Evolutionary conservation across 2,797 vertebrate genomes (phyloP).

Genomic region (Perodicticus potto): DNA sequence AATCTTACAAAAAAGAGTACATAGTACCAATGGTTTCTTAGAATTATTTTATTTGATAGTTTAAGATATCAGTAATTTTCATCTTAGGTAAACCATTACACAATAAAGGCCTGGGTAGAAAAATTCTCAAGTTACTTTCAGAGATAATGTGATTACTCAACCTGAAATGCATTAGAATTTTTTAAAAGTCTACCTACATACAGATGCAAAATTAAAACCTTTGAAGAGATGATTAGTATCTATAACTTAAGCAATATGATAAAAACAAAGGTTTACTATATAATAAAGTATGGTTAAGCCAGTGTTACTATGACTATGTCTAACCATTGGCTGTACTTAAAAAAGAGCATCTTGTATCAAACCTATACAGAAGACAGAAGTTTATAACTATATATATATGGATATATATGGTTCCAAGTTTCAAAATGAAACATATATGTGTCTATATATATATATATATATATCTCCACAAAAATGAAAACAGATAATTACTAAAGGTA

Average conservation of each 20-base stretch:
- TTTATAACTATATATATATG: neutral
- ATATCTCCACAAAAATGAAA: neutral
- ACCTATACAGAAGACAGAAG: neutral
- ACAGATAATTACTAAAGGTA: neutral
- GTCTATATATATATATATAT: neutral
- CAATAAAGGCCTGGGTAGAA: neutral
- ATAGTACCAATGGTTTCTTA: neutral
- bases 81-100: neutral
- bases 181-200: neutral
- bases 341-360: neutral
- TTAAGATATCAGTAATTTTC: neutral
- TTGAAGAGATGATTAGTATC: neutral
- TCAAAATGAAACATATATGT: neutral
- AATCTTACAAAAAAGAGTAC: neutral
- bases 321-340: neutral
- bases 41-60: neutral
- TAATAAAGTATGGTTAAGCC: neutral
- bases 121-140: slow-evolving; percentile 19
- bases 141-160: neutral
- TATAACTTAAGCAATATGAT: neutral
- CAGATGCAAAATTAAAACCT: neutral
- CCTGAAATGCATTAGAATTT: neutral
- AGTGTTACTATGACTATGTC: neutral
- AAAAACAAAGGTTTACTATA: neutral
- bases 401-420: too few species aligned